These are phyloP conservation scores for Lophura nycthemera DNA, from an alignment of 2,113 vertebrate genomes.

Conservation along the genomic window DNA sequence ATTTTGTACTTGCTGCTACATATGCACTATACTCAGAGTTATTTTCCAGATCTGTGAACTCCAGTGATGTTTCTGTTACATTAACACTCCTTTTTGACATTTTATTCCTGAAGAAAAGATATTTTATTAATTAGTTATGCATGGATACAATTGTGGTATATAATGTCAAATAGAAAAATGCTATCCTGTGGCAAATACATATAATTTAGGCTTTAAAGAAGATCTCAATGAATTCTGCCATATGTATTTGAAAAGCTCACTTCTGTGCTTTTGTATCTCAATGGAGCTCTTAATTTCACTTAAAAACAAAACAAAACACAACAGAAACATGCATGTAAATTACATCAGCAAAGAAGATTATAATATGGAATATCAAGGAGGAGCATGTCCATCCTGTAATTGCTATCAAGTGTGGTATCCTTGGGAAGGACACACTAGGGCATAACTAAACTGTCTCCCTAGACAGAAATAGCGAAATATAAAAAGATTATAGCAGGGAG, in stretches of 20 bases:
- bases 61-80: conserved; percentile 74
- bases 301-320: neutral
- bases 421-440: conserved; percentile 66
- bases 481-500: conserved; percentile 69
- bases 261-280: neutral
- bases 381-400: neutral
- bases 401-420: conserved; percentile 2
- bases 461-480: conserved; percentile 71
- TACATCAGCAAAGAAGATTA: neutral
- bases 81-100: conserved; percentile 80
- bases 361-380: neutral
- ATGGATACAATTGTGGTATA: neutral
- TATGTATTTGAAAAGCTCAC: neutral
- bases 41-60: conserved; percentile 87
- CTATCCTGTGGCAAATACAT: neutral
- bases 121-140: neutral
- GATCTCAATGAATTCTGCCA: neutral
- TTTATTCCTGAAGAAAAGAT: conserved; percentile 74
- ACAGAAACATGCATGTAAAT: neutral
- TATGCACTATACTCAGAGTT: conserved; percentile 85
- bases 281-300: neutral
- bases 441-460: conserved; percentile 59
- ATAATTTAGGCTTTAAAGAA: neutral
- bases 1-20: conserved; percentile 89
- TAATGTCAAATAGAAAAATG: neutral